A percentile compares a stretch with the other conserved stretches of the same genome.
phyloP scores from a whole-genome alignment of 2,113 vertebrate species.

The Microtus pennsylvanicus region DNA sequence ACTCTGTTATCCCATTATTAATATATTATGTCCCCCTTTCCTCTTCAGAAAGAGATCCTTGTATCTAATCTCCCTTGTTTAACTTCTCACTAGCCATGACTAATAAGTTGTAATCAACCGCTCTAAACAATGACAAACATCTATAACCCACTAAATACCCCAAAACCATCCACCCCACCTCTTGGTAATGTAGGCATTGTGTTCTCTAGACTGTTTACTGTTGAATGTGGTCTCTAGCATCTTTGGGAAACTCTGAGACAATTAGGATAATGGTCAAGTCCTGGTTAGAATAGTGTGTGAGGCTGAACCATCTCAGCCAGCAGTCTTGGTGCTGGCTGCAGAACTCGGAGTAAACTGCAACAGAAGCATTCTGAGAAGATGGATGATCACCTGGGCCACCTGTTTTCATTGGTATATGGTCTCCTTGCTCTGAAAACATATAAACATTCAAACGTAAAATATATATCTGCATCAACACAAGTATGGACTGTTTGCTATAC shows the following conservation, averaged over 20 bases:
- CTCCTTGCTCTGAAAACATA: not conserved
- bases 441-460: too few relatives aligned
- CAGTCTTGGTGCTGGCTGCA: too few relatives aligned
- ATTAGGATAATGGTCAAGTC: not conserved
- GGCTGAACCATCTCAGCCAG: not conserved
- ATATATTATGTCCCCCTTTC: not conserved
- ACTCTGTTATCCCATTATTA: not conserved
- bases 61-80: too few relatives aligned
- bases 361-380: not conserved
- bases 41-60: not conserved
- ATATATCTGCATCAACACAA: too few relatives aligned
- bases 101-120: not conserved
- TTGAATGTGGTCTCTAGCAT: not conserved
- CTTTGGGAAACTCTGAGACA: not conserved
- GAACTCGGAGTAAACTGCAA: too few relatives aligned
- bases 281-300: not conserved
- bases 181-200: not conserved
- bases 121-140: not conserved
- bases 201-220: not conserved
- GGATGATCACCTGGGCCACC: not conserved
- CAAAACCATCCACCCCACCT: not conserved
- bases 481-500: too few relatives aligned
- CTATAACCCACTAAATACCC: too few relatives aligned
- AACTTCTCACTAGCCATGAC: not conserved
- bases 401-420: not conserved